phyloP scores from a whole-genome alignment of 2,113 vertebrate species.

The Eira barbara region DNA sequence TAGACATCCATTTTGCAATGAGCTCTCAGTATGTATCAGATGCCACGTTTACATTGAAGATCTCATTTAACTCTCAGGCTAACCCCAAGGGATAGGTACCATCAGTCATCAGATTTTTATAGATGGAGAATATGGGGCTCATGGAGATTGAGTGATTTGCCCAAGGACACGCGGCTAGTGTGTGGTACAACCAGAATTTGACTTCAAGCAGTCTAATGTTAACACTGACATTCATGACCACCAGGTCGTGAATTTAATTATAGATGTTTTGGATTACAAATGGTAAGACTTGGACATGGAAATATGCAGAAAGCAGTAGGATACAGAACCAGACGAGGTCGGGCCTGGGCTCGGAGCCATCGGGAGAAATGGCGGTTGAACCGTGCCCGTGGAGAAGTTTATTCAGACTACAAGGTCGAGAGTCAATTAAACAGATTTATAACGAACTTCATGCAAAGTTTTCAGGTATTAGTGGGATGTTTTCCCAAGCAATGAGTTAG shows the following conservation, averaged over 20 bases:
- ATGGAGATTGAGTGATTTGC: background rate
- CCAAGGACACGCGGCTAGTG: background rate
- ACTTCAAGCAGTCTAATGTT: background rate
- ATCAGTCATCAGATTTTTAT: background rate
- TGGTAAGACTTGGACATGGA: background rate
- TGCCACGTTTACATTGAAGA: background rate
- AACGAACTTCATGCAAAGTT: background rate
- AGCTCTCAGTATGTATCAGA: background rate
- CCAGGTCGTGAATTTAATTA: background rate
- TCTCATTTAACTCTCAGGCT: background rate
- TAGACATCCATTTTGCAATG: background rate
- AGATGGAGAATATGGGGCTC: background rate
- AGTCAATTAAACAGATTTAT: constrained; percentile 18
- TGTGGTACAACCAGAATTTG: background rate
- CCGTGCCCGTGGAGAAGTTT: background rate
- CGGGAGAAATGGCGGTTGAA: background rate
- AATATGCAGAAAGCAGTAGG: background rate
- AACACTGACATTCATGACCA: background rate
- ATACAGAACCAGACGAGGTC: background rate
- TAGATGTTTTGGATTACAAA: background rate
- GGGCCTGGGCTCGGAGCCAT: background rate
- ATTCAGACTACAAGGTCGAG: background rate
- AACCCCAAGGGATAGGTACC: background rate
- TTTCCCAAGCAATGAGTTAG: constrained; percentile 45
- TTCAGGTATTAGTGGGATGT: background rate